Percentiles rank a stretch among this genome's conserved stretches.
Evolutionary conservation across 2,113 vertebrate genomes (phyloP).

Genomic region (Xyliphius kryptos): DNA sequence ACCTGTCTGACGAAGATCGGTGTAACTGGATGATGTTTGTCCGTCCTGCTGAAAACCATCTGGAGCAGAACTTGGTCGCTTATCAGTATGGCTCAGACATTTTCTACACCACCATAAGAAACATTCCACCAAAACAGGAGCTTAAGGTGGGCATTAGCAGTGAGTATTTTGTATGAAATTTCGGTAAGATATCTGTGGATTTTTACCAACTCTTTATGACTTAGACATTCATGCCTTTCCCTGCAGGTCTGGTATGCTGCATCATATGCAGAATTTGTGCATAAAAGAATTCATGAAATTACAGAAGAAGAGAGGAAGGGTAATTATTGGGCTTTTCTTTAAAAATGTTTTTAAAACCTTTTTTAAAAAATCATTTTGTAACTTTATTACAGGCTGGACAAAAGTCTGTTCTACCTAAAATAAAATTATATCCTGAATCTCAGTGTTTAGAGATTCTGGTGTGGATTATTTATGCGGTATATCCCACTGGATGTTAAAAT

Average conservation of each 20-base stretch:
- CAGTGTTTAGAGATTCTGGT: too few relatives aligned
- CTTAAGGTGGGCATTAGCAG: slow-evolving; percentile 96
- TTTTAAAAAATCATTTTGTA: too few relatives aligned
- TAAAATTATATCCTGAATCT: too few relatives aligned
- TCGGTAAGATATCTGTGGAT: too few relatives aligned
- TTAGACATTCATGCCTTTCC: neutral
- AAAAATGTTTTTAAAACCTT: too few relatives aligned
- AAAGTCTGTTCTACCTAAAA: too few relatives aligned
- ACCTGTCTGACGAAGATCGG: slow-evolving; percentile 87
- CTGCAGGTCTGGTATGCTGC: slow-evolving; percentile 96
- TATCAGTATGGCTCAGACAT: slow-evolving; percentile 95
- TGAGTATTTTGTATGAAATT: too few relatives aligned
- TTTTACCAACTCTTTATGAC: too few relatives aligned
- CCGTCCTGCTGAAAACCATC: slow-evolving; percentile 88
- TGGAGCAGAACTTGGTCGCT: slow-evolving; percentile 95
- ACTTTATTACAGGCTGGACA: too few relatives aligned
- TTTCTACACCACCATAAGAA: slow-evolving; percentile 94
- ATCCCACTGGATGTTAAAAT: too few relatives aligned
- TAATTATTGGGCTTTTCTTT: too few relatives aligned
- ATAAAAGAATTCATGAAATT: slow-evolving; percentile 89
- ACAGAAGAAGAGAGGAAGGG: slow-evolving; percentile 95
- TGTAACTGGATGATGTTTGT: slow-evolving; percentile 99
- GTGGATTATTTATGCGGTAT: too few relatives aligned
- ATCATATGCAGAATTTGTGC: slow-evolving; percentile 92
- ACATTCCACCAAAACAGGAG: slow-evolving; percentile 94